Base-by-base conservation (phyloP, 2,888 invertebrate genomes). In the Dryobotodes eremita region DNA sequence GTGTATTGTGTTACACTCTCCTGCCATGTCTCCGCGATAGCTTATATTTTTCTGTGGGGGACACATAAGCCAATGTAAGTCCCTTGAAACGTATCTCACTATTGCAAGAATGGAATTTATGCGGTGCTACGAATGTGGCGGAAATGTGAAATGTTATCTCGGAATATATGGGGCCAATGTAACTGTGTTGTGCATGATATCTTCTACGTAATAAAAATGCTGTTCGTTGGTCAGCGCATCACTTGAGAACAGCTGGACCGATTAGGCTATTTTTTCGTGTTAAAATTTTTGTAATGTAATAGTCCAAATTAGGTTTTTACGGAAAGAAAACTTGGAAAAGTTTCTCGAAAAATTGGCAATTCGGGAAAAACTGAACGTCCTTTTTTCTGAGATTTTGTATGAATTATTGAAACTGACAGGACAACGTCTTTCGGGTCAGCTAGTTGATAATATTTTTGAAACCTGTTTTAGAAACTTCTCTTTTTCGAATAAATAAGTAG, bases 101-200 rank as follows among this genome's bases (percentile, higher is more conserved):
- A 78, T 79, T 71, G 78, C 86, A 75, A 72, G 84, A 73, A 77
- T 77, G 61, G 86, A 72, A 85, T 82, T 66, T 86, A 70, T 77
- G 65, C 61, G 72, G 17, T 31, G 62, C 17, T 77, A 46, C 57
- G 71, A 68, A 71, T 71, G 66, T 71, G 53, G 48, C 42, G 73
- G 48, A 82, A 77, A 77, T 82, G 46, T 66, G 48, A 66, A 72
- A 82, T 73, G 31, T 57, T 68, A 65, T 82, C 46, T 80, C 31
- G n/a, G 23, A 71, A 81, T 55, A 50, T 62, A 20, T 71, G 36
- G 71, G 13, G 50, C 23, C 31, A 78, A 59, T 55, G 42, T 6
- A 62, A 59, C 59, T 62, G n/a, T 50, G 48, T 17, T 61, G 31
- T 42, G 23, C 57, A 26, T 26, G 20, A 74, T 31, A 36, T 62